phyloP scores from a whole-genome alignment of 2,797 vertebrate species.

The Coranthus polyacanthus region DNA sequence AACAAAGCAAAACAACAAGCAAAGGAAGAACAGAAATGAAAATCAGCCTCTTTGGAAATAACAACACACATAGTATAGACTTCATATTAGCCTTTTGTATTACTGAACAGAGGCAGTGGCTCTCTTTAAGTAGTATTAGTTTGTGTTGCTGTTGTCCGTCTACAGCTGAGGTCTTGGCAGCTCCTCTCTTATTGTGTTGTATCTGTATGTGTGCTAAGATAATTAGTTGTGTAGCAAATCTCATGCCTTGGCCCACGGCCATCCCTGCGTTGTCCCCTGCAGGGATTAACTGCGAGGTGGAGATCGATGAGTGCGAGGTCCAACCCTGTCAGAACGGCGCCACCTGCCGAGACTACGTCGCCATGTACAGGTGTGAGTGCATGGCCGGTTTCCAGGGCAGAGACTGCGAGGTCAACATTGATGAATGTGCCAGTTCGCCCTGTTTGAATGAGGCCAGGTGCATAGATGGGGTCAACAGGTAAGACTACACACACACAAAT shows the following conservation, averaged over 20 bases:
- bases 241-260: conserved; percentile 28
- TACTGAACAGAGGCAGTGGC: background rate
- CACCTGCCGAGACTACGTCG: conserved; percentile 88
- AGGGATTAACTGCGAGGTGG: conserved; percentile 89
- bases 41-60: too few species aligned
- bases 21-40: too few species aligned
- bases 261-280: conserved; percentile 25
- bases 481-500: conserved; percentile 43
- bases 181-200: conserved; percentile 18
- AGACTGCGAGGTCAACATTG: conserved; percentile 89
- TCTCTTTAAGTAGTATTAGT: conserved; percentile 26
- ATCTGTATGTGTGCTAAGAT: conserved; percentile 24
- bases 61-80: background rate
- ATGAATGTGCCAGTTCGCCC: conserved; percentile 92
- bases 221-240: conserved; percentile 31
- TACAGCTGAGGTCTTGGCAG: too few species aligned
- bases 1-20: too few species aligned
- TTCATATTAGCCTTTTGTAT: background rate
- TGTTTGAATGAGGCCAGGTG: conserved; percentile 89
- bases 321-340: conserved; percentile 90
- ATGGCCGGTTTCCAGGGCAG: conserved; percentile 86
- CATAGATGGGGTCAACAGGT: conserved; percentile 90
- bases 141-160: background rate
- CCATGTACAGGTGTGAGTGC: conserved; percentile 90
- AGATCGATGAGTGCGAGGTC: conserved; percentile 91